These are phyloP conservation scores for Agriopis leucophaearia DNA, from an alignment of 2,888 invertebrate genomes.

Conservation along the genomic window DNA sequence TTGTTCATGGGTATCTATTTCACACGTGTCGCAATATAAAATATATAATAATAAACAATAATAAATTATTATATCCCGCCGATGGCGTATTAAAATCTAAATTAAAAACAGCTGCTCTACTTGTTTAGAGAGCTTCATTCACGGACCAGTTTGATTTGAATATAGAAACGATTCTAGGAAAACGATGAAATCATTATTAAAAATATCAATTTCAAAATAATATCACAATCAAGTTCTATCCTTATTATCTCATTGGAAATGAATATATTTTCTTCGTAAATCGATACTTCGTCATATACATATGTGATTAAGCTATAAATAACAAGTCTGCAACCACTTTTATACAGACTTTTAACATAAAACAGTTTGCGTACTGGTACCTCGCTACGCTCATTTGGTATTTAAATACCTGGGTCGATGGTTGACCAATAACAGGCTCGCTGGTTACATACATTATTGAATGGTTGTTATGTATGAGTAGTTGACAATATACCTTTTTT, in stretches of 20 bases:
- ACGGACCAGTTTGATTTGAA: constrained; percentile 1
- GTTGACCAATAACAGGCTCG: constrained; percentile 23
- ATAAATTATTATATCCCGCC: constrained; percentile 28
- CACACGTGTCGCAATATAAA: constrained; percentile 22
- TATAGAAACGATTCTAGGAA: neutral
- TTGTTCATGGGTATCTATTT: constrained; percentile 13
- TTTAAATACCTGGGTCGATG: constrained; percentile 56
- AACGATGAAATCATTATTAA: constrained; percentile 10
- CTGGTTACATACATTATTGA: constrained; percentile 25
- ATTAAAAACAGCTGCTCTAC: constrained; percentile 34
- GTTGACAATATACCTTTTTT: constrained; percentile 74
- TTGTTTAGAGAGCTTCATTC: constrained; percentile 25
- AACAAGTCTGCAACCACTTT: constrained; percentile 40
- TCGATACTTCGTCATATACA: constrained; percentile 7
- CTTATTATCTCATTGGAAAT: constrained; percentile 7
- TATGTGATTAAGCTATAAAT: constrained; percentile 27
- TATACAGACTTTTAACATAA: constrained; percentile 51
- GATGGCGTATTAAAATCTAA: constrained; percentile 36
- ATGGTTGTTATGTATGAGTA: constrained; percentile 45
- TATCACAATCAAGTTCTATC: constrained; percentile 14
- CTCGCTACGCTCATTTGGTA: constrained; percentile 61
- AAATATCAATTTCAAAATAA: constrained; percentile 27
- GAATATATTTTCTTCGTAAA: constrained; percentile 10
- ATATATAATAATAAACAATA: too few relatives aligned
- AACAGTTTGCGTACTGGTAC: constrained; percentile 58